Conservation (phyloP, 2,797 vertebrate genomes). For the Phyllotis vaccarum region DNA sequence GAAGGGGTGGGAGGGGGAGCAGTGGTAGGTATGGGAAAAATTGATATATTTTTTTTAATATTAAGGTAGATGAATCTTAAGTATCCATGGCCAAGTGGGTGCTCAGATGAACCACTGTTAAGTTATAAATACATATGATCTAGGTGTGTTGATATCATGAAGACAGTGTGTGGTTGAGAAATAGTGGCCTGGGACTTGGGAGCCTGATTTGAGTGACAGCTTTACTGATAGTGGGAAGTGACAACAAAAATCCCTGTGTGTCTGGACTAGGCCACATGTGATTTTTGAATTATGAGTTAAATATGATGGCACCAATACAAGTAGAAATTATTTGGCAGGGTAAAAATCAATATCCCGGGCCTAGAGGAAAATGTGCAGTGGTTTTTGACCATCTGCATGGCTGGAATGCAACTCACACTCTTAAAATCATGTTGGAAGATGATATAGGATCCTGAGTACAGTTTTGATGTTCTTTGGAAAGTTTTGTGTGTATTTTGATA, state of each 20-base stretch:
- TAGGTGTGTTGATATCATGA: not conserved
- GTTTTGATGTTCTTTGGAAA: no score
- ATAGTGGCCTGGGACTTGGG: not conserved
- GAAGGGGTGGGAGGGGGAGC: no score
- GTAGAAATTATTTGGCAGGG: not conserved
- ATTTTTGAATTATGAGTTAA: not conserved
- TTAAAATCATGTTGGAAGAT: not conserved
- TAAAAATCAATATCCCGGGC: not conserved
- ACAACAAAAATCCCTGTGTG: not conserved
- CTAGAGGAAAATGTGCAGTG: not conserved
- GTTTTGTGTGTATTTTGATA: not conserved
- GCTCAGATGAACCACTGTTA: not conserved
- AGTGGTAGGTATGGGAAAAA: no score
- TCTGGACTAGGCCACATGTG: not conserved
- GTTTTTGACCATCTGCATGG: not conserved
- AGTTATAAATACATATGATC: not conserved
- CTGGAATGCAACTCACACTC: not conserved
- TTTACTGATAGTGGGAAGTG: not conserved
- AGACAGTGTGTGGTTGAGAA: not conserved
- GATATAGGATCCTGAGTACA: not conserved
- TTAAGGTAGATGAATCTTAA: not conserved
- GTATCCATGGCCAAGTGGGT: no score
- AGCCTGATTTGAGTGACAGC: not conserved
- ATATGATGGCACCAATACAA: not conserved
- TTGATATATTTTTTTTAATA: no score